Evolutionary conservation across 2,113 vertebrate genomes (phyloP).

Genomic region (Tursiops truncatus): DNA sequence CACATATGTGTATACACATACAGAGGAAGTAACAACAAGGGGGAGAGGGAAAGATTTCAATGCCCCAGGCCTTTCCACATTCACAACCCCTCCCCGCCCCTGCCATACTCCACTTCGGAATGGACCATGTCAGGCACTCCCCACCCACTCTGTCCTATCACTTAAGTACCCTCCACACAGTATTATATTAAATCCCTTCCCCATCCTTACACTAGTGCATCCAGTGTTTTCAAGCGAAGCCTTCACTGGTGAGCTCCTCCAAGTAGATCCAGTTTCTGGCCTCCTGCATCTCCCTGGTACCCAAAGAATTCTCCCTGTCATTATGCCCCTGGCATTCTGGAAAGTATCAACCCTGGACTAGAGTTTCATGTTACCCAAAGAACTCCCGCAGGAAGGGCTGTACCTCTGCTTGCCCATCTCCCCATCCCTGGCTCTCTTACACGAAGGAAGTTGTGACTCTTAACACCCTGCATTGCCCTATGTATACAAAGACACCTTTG

Average conservation of each 20-base stretch:
- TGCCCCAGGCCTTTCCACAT: background rate
- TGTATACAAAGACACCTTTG: background rate
- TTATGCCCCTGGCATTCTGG: background rate
- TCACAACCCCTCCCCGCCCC: background rate
- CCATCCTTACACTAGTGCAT: background rate
- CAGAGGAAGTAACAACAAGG: background rate
- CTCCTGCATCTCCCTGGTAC: background rate
- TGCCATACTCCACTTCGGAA: background rate
- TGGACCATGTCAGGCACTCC: background rate
- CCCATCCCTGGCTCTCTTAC: background rate
- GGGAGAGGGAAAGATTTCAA: background rate
- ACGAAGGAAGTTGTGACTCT: background rate
- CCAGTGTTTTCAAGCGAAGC: background rate
- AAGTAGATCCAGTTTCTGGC: background rate
- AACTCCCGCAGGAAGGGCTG: background rate
- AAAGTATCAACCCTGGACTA: background rate
- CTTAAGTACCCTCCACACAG: background rate
- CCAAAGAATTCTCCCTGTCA: conserved; percentile 26
- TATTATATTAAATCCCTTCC: background rate
- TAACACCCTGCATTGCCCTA: background rate
- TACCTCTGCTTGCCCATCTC: background rate
- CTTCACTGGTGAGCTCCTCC: background rate
- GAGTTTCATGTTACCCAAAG: background rate
- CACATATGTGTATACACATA: background rate
- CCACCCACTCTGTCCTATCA: background rate